A percentile compares a stretch with the other conserved stretches of the same genome.
Evolutionary conservation across 2,888 invertebrate species (phyloP).

Genomic region (Amphiduros pacificus): DNA sequence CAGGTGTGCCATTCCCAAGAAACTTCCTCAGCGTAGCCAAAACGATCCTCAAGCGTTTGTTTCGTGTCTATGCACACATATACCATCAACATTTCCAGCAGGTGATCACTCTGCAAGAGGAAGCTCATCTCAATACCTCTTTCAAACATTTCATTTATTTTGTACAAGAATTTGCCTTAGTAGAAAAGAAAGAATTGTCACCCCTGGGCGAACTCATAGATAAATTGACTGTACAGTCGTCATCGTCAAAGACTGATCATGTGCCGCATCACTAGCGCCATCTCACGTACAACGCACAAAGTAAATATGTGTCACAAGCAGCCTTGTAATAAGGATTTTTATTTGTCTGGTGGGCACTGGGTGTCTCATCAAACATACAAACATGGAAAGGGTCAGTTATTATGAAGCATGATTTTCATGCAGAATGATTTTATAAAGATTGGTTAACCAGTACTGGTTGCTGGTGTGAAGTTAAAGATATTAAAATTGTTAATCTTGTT

Average conservation of each 20-base stretch:
- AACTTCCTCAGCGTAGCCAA: constrained; percentile 96
- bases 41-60: constrained; percentile 95
- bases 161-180: constrained; percentile 93
- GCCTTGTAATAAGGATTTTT: too few relatives aligned
- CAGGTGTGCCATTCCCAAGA: constrained; percentile 96
- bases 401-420: too few relatives aligned
- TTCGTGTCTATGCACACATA: constrained; percentile 98
- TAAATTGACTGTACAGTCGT: constrained; percentile 44
- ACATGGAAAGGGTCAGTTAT: too few relatives aligned
- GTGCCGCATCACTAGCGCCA: too few relatives aligned
- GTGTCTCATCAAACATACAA: too few relatives aligned
- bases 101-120: constrained; percentile 91
- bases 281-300: too few relatives aligned
- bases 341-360: too few relatives aligned
- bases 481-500: too few relatives aligned
- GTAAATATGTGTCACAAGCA: too few relatives aligned
- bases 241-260: not conserved
- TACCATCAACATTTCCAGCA: constrained; percentile 99
- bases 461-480: too few relatives aligned
- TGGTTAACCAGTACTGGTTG: too few relatives aligned
- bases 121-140: constrained; percentile 98
- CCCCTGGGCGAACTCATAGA: constrained; percentile 97
- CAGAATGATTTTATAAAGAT: too few relatives aligned
- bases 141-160: constrained; percentile 99
- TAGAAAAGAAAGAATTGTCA: constrained; percentile 93